Evolutionary conservation across 2,113 vertebrate species (phyloP).

Genomic region (Misgurnus mizolepis): DNA sequence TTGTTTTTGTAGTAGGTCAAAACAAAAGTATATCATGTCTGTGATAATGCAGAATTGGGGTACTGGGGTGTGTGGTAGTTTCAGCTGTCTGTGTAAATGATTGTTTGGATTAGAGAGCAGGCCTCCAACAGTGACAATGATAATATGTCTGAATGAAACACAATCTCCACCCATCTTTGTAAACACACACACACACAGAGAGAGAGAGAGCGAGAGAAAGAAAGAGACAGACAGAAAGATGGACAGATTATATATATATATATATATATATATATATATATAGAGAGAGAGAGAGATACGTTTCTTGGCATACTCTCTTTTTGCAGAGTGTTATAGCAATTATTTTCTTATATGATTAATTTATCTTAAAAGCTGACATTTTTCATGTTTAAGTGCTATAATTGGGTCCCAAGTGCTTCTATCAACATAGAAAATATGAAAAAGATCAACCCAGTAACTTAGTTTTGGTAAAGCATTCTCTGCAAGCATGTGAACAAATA

Average conservation of each 20-base stretch:
- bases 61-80: slow-evolving; percentile 29
- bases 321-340: not conserved
- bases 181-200: slow-evolving; percentile 30
- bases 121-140: slow-evolving; percentile 35
- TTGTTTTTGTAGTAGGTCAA: not conserved
- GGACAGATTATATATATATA: no score
- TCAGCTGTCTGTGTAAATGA: slow-evolving; percentile 36
- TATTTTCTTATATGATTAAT: no score
- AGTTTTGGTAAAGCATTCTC: no score
- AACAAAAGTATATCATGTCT: not conserved
- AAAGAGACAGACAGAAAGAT: no score
- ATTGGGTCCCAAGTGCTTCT: no score
- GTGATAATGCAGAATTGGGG: not conserved
- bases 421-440: no score
- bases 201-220: not conserved
- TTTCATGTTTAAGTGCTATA: no score
- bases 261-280: no score
- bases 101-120: slow-evolving; percentile 43
- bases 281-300: no score
- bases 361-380: no score
- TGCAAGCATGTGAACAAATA: no score
- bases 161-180: slow-evolving; percentile 20
- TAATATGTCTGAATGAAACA: slow-evolving; percentile 42
- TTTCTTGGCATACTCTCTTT: slow-evolving; percentile 24
- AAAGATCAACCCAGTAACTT: no score